Evolutionary conservation across 2,113 vertebrate species (phyloP), one percentile per base, ranked within the genome.

Genomic region (Hippopotamus amphibius): DNA sequence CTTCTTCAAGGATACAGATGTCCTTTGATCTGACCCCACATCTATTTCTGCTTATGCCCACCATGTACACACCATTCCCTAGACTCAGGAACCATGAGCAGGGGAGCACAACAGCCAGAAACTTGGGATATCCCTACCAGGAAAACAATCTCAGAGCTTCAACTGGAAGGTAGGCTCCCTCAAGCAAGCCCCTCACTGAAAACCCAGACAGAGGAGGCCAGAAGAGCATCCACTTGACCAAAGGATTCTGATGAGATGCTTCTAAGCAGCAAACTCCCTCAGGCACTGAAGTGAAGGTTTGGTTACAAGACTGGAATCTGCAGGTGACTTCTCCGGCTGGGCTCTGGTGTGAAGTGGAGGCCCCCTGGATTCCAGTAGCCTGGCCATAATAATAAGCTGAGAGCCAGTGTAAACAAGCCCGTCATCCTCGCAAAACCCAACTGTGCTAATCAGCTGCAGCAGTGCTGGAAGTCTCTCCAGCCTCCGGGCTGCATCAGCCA

Each of bases 361-460:
- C 46, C 92, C 46, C 90, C 85, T 79, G 7, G 76, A 77, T 94
- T 92, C 85, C 90, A 88, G 96, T n/a, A 95, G 95, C 92, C 90
- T 80, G 53, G 87, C 55, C 22, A 9, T 17, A 41, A 61, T 11
- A 43, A 37, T 24, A 76, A 83, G 46, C 86, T 26, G 28, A 94
- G 59, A 92, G 79, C 96, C 92, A 92, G 80, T 13, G 3, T 77
- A 93, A 94, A 97, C 95, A 97, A 95, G 66, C 77, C 79, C 0
- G 3, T 80, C 89, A 80, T 53, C 69, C 50, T 76, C 37, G 33
- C 61, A 80, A 89, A 93, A 81, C 46, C 76, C 46, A 63, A 76
- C 9, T 10, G n/a, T 12, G 2, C 77, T 97, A 74, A 96, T 93
- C 77, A 90, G 88, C 59, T 22, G 21, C 93, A 94, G 93, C 57